These are phyloP conservation scores for Barypeithes pellucidus DNA, from an alignment of 2,888 invertebrate species.

Conservation along the genomic window DNA sequence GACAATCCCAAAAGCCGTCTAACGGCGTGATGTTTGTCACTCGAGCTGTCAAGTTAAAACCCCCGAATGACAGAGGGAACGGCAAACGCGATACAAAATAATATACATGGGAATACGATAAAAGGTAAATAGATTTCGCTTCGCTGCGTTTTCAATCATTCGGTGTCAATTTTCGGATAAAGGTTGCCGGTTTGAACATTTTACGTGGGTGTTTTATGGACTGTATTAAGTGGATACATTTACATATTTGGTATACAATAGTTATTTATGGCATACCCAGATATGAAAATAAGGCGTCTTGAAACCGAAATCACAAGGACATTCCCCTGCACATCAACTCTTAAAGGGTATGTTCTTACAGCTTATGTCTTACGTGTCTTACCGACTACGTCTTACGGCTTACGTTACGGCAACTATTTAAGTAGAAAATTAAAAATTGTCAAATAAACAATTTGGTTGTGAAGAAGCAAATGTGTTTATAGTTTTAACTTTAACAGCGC, in stretches of 20 bases:
- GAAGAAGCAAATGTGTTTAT: too few species aligned
- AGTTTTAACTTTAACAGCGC: too few species aligned
- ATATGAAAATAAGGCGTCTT: too few species aligned
- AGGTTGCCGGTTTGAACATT: conserved; percentile 9
- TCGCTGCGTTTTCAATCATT: conserved; percentile 43
- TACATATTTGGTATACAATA: conserved; percentile 3
- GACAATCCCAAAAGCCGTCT: conserved; percentile 53
- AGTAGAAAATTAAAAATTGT: too few species aligned
- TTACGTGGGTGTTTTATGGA: conserved; percentile 14
- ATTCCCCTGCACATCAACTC: too few species aligned
- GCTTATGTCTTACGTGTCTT: too few species aligned
- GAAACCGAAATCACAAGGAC: too few species aligned
- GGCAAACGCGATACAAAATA: conserved; percentile 45
- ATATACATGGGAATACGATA: conserved; percentile 54
- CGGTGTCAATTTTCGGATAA: conserved; percentile 46
- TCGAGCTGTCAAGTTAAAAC: conserved; percentile 48
- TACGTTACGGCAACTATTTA: too few species aligned
- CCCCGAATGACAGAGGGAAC: conserved; percentile 39
- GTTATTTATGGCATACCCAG: too few species aligned
- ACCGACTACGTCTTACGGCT: too few species aligned
- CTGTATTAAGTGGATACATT: conserved; percentile 5
- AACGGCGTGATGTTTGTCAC: conserved; percentile 51
- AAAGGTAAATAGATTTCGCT: conserved; percentile 53
- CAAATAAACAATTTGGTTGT: too few species aligned
- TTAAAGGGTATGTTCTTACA: too few species aligned